A percentile compares a stretch with the other conserved stretches of the same genome.
Evolutionary conservation across 1,140 invertebrate species (phyloP).

Genomic region (Bombus pyrosoma): DNA sequence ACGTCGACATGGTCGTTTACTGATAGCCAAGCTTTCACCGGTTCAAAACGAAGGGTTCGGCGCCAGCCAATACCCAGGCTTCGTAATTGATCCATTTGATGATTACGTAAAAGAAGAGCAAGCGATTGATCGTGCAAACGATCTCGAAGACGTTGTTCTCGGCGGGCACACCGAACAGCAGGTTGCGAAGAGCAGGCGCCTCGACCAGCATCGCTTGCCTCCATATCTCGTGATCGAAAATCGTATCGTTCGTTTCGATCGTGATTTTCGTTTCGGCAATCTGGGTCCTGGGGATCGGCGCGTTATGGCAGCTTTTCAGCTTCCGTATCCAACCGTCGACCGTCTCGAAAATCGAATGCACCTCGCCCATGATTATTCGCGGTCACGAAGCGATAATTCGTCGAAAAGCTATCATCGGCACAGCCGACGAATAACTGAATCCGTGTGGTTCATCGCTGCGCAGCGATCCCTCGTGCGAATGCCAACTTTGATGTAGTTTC

Average conservation of each 20-base stretch:
- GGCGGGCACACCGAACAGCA: constrained; percentile 55
- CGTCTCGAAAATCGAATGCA: constrained; percentile 33
- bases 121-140: constrained; percentile 64
- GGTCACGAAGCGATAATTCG: constrained; percentile 1
- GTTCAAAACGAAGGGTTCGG: constrained; percentile 37
- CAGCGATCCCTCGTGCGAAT: constrained; percentile 1
- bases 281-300: neutral
- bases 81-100: constrained; percentile 74
- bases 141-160: constrained; percentile 55
- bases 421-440: constrained; percentile 51
- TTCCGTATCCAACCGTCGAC: constrained; percentile 23
- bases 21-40: neutral
- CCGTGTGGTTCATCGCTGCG: neutral
- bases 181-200: constrained; percentile 55
- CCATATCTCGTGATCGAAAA: neutral
- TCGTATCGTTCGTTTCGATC: constrained; percentile 34
- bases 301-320: neutral
- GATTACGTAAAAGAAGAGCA: constrained; percentile 68
- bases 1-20: neutral
- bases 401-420: constrained; percentile 42
- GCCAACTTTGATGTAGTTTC: constrained; percentile 36
- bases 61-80: constrained; percentile 59
- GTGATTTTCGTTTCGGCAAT: neutral
- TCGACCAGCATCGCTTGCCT: constrained; percentile 46
- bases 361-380: constrained; percentile 42